Percentiles rank a stretch among this genome's conserved stretches.
Evolutionary conservation across 2,797 vertebrate species (phyloP).

Genomic region (Acanthornis magna): DNA sequence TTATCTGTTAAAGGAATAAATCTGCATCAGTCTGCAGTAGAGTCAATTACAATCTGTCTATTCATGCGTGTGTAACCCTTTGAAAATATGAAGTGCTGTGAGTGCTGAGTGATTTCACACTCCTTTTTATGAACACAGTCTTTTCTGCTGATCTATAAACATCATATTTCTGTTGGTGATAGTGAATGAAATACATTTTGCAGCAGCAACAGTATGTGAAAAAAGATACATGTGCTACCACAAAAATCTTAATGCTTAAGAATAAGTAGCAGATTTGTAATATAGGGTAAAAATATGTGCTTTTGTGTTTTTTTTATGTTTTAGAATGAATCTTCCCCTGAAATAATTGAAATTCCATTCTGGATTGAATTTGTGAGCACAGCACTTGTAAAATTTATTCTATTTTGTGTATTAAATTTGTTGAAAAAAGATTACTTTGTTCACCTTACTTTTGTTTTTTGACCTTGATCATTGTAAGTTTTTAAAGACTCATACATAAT

Average conservation of each 20-base stretch:
- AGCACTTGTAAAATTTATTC: background rate
- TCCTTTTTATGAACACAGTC: background rate
- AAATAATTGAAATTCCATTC: background rate
- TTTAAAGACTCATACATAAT: background rate
- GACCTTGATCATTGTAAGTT: background rate
- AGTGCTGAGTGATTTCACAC: background rate
- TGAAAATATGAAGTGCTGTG: conserved; percentile 4
- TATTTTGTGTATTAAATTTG: background rate
- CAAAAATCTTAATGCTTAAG: background rate
- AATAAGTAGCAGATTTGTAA: background rate
- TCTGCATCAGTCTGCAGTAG: background rate
- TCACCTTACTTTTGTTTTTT: background rate
- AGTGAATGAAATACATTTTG: conserved; percentile 2
- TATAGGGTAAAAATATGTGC: background rate
- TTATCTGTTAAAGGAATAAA: background rate
- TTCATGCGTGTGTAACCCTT: background rate
- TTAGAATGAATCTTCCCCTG: background rate
- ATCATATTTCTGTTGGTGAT: background rate
- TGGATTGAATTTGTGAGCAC: background rate
- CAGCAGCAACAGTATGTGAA: background rate
- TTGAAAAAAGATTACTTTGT: background rate
- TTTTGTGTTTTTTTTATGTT: background rate
- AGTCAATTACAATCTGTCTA: conserved; percentile 2
- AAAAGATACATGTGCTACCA: background rate
- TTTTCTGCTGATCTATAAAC: conserved; percentile 22